phyloP scores from a whole-genome alignment of 2,113 vertebrate species.

The Recurvirostra avosetta region DNA sequence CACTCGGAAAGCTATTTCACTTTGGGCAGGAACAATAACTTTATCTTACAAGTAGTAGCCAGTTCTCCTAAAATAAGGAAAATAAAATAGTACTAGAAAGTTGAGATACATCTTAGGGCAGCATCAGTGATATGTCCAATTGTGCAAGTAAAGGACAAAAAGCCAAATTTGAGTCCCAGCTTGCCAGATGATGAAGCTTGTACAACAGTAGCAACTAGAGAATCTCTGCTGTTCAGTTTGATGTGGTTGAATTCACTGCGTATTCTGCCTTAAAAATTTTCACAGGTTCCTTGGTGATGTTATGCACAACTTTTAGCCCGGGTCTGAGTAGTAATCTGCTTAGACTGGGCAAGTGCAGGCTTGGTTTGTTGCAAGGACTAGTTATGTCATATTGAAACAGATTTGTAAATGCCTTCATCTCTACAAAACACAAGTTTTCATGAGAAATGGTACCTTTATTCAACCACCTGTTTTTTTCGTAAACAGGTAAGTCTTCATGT shows the following conservation, averaged over 20 bases:
- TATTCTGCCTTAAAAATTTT: neutral
- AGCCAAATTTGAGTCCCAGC: neutral
- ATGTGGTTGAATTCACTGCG: fast-evolving
- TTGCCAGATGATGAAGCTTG: neutral
- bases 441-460: neutral
- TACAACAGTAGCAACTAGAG: neutral
- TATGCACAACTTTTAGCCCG: neutral
- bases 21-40: neutral
- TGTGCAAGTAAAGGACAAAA: neutral
- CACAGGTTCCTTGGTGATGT: neutral
- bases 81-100: neutral
- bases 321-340: neutral
- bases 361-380: neutral
- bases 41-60: neutral
- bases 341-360: neutral
- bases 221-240: neutral
- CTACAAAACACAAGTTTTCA: neutral
- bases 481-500: conserved; percentile 20
- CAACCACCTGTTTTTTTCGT: neutral
- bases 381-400: neutral
- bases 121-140: neutral
- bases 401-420: neutral
- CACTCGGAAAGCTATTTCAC: neutral
- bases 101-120: neutral
- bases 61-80: neutral